These are phyloP conservation scores for Camponotus vicinus DNA, from an alignment of 1,140 invertebrate species.

Conservation along the genomic window DNA sequence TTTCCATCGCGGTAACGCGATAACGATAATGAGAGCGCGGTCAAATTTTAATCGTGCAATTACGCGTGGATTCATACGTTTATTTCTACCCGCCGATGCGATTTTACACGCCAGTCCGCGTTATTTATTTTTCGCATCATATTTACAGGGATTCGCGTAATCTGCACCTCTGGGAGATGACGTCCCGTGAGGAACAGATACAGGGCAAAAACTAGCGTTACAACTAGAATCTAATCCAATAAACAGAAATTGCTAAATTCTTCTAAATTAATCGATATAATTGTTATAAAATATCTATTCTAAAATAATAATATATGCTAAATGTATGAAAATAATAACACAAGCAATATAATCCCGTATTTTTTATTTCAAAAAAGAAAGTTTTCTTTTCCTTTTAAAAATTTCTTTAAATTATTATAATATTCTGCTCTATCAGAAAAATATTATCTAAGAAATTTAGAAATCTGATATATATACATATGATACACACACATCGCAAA, in stretches of 20 bases:
- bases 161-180: background rate
- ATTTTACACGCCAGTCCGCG: slow-evolving; percentile 49
- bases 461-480: background rate
- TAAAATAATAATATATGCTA: background rate
- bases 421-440: background rate
- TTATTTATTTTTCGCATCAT: slow-evolving; percentile 54
- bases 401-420: background rate
- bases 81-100: slow-evolving; percentile 57
- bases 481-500: background rate
- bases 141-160: slow-evolving; percentile 30
- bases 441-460: background rate
- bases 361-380: background rate
- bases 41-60: slow-evolving; percentile 65
- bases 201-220: background rate
- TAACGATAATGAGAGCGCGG: slow-evolving; percentile 63
- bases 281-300: background rate
- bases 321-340: background rate
- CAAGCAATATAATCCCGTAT: background rate
- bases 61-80: slow-evolving; percentile 60
- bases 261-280: background rate
- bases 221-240: background rate
- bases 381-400: background rate
- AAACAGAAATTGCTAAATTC: background rate
- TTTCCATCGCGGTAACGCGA: slow-evolving; percentile 63
- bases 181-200: slow-evolving; percentile 9